phyloP scores from a whole-genome alignment of 2,888 invertebrate species.

The Ectropis crepuscularia region DNA sequence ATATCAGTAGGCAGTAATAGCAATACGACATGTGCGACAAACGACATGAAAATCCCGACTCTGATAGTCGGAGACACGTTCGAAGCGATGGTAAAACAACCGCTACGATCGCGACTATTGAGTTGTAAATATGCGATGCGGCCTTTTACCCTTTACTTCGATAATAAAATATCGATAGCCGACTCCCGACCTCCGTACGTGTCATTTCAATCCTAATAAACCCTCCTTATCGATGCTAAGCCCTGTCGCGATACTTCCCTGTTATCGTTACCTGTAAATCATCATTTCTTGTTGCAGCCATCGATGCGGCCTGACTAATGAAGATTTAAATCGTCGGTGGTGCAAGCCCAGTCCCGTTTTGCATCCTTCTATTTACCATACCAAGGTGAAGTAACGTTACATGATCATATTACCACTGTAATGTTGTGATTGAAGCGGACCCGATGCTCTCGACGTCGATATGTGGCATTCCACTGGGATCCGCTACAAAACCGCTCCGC shows the following conservation, averaged over 20 bases:
- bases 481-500: conserved; percentile 40
- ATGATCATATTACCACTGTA: conserved; percentile 38
- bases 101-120: conserved; percentile 54
- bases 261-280: conserved; percentile 63
- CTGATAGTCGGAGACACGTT: conserved; percentile 24
- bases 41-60: conserved; percentile 12
- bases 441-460: conserved; percentile 22
- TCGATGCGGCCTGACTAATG: conserved; percentile 92
- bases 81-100: conserved; percentile 48
- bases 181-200: conserved; percentile 52
- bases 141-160: conserved; percentile 39
- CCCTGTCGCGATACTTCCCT: conserved; percentile 65
- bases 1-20: conserved; percentile 8
- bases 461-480: conserved; percentile 33
- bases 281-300: conserved; percentile 86
- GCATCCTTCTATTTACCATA: conserved; percentile 93
- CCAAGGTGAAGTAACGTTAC: conserved; percentile 84
- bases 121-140: conserved; percentile 56
- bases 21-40: conserved; percentile 6
- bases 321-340: conserved; percentile 95
- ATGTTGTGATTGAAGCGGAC: conserved; percentile 33
- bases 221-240: conserved; percentile 55
- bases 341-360: conserved; percentile 88
- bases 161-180: conserved; percentile 50
- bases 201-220: conserved; percentile 63